Evolutionary conservation across 2,113 vertebrate species (phyloP), one percentile per base, ranked within the genome.

Genomic region (Pipra filicauda): DNA sequence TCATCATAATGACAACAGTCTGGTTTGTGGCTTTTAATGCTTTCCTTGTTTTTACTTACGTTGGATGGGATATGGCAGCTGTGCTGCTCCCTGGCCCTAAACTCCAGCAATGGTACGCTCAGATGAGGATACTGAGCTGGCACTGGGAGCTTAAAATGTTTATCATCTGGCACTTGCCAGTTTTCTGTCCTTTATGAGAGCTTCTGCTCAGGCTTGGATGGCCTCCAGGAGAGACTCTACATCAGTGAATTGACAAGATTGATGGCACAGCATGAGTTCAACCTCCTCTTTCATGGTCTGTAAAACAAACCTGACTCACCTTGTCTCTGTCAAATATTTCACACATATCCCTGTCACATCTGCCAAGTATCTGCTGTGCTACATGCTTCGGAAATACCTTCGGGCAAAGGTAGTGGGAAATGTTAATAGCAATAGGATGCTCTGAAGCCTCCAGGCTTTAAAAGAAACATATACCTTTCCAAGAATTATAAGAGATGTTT

Each of bases 61-160:
- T 35, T 73, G 57, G 41, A 65, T 9, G 31, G 30, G 30, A 49
- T 66, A 54, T 8, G 3, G 61, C 66, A 80, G 30, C 24, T 65
- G 17, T 1, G 5, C 30, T 84, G 8, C 31, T 82, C 30, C 19
- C 48, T 43, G 67, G 48, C 35, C 66, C 23, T 4, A 1, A 48
- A 27, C 27, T 59, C 26, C 44, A 49, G 46, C 17, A 3, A 41
- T 1, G 2, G 62, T 3, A 2, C 1, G 1, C 33, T 89, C 19
- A 61, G 23, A 18, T 1, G 6, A 33, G 39, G 43, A 54, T 3
- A 2, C 31, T 15, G 26, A 1, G 1, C 65, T 91, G 80, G 65
- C 79, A 55, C 35, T 37, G 61, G 16, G 37, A 87, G 37, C 52
- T 41, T 71, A 76, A 94, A 89, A 64, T 77, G 66, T 94, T 85